A percentile compares a stretch with the other conserved stretches of the same genome.
Conservation (phyloP, 1,140 invertebrate genomes). For the Brachionus angularis region DNA sequence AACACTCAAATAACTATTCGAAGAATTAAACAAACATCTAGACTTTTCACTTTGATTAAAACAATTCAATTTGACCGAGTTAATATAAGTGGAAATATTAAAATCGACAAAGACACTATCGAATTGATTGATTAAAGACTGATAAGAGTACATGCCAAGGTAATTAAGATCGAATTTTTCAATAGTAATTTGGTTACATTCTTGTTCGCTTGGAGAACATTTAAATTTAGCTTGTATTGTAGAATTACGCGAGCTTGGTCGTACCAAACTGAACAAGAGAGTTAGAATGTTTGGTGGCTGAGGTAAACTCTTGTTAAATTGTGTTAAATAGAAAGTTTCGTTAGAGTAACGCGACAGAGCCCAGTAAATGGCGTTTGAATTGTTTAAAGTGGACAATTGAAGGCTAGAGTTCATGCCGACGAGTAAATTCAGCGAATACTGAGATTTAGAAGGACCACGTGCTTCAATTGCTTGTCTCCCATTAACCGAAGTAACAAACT, state of each 20-base stretch:
- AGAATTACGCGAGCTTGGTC: not conserved
- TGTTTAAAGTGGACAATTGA: not conserved
- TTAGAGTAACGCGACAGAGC: not conserved
- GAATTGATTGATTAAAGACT: not conserved
- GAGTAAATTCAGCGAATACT: not conserved
- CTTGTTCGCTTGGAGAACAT: constrained; percentile 17
- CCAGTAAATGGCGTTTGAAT: not conserved
- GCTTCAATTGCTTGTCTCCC: too few relatives aligned
- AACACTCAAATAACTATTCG: not conserved
- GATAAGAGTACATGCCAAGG: not conserved
- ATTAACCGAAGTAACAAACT: too few relatives aligned
- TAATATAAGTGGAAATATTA: constrained; percentile 14
- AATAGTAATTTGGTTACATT: not conserved
- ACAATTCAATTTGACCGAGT: not conserved
- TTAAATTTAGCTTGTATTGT: not conserved
- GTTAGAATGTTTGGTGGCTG: not conserved
- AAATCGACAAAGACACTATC: constrained; percentile 3
- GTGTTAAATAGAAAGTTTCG: not conserved
- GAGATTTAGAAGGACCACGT: too few relatives aligned
- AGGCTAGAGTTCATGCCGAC: not conserved
- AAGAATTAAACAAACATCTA: not conserved
- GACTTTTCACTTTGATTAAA: too few relatives aligned
- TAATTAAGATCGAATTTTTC: not conserved
- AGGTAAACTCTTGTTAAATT: not conserved
- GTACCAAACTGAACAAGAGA: not conserved